These are phyloP conservation scores for Reinhardtius hippoglossoides DNA, from an alignment of 2,113 vertebrate genomes.

Conservation along the genomic window DNA sequence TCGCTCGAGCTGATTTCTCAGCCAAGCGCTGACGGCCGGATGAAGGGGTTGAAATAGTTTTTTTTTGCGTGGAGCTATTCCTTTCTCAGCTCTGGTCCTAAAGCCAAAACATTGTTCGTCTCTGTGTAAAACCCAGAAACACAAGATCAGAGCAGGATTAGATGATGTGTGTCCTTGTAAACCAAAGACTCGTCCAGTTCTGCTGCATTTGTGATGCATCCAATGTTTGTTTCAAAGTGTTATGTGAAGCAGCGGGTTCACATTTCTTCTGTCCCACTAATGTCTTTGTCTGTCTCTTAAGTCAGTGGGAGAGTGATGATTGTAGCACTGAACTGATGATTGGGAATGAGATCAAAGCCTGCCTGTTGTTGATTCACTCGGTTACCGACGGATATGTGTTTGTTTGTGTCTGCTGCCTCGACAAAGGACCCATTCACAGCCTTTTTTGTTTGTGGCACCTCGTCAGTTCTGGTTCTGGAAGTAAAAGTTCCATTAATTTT, in stretches of 20 bases:
- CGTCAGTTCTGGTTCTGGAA: too few relatives aligned
- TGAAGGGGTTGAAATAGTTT: constrained; percentile 14
- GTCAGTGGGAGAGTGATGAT: constrained; percentile 41
- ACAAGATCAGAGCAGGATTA: constrained; percentile 32
- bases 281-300: constrained; percentile 8
- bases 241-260: not conserved
- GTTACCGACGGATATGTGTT: not conserved
- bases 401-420: constrained; percentile 6
- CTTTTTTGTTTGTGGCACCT: too few relatives aligned
- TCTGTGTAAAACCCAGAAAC: constrained; percentile 21
- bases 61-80: constrained; percentile 18
- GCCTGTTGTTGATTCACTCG: constrained; percentile 34
- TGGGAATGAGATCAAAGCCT: too few relatives aligned
- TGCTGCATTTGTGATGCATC: not conserved
- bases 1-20: constrained; percentile 3
- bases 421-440: too few relatives aligned
- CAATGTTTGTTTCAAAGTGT: not conserved
- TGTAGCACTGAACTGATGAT: too few relatives aligned
- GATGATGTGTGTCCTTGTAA: not conserved
- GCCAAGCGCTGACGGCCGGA: not conserved
- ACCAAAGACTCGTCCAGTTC: not conserved
- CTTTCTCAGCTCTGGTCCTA: constrained; percentile 20
- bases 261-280: not conserved
- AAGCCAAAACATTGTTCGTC: constrained; percentile 34
- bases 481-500: too few relatives aligned